phyloP scores from a whole-genome alignment of 2,113 vertebrate species.

The Xiphophorus couchianus region DNA sequence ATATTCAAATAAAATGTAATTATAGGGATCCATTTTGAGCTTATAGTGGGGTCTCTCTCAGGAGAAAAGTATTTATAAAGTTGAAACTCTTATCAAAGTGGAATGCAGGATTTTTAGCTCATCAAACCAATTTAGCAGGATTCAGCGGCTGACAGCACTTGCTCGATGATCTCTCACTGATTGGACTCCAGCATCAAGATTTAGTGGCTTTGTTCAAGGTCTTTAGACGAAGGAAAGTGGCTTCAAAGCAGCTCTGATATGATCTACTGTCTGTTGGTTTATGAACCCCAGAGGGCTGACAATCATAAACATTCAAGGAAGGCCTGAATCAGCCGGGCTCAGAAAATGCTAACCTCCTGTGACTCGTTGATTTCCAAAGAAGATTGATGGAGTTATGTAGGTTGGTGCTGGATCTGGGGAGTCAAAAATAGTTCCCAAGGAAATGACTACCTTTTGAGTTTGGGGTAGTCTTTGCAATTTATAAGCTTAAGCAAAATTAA shows the following conservation, averaged over 20 bases:
- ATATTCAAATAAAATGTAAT: constrained; percentile 32
- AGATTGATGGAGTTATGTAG: constrained; percentile 47
- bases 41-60: neutral
- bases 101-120: constrained; percentile 15
- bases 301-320: constrained; percentile 20
- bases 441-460: neutral
- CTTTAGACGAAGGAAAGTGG: constrained; percentile 29
- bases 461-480: neutral
- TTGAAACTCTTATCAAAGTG: neutral
- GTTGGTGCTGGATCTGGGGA: constrained; percentile 17
- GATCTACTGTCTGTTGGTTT: constrained; percentile 43
- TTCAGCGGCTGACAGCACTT: constrained; percentile 18
- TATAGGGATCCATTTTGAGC: constrained; percentile 10
- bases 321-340: constrained; percentile 33
- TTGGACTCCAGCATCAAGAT: constrained; percentile 36
- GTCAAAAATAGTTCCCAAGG: constrained; percentile 18
- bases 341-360: constrained; percentile 29
- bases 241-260: constrained; percentile 34
- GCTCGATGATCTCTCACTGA: constrained; percentile 28
- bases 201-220: constrained; percentile 23
- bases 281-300: constrained; percentile 42
- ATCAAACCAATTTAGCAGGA: constrained; percentile 30
- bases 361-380: constrained; percentile 12
- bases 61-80: neutral
- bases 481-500: neutral